A percentile compares a stretch with the other conserved stretches of the same genome.
These are phyloP conservation scores for Cotesia chilonis DNA, from an alignment of 1,140 invertebrate species.

Conservation along the genomic window DNA sequence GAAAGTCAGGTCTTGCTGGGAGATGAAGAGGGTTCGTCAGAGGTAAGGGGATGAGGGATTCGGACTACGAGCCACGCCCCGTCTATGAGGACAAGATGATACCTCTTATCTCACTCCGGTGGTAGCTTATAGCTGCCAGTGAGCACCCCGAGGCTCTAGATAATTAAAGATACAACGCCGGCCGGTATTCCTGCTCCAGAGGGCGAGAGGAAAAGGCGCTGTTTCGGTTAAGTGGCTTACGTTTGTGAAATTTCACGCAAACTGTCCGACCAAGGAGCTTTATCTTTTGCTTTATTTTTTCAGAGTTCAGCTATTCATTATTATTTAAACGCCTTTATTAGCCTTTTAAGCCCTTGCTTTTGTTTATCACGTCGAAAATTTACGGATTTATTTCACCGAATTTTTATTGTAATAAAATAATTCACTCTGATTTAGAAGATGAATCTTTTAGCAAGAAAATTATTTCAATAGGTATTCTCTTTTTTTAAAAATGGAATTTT, in stretches of 20 bases:
- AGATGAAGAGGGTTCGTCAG: constrained; percentile 4
- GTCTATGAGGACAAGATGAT: constrained; percentile 54
- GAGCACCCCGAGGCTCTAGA: constrained; percentile 34
- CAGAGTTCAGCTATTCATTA: background rate
- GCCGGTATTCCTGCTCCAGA: background rate
- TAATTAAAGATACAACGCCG: constrained; percentile 61
- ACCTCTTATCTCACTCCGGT: constrained; percentile 40
- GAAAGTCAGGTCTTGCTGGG: background rate
- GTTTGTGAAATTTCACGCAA: constrained; percentile 51
- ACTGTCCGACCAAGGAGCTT: constrained; percentile 16
- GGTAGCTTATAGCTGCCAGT: constrained; percentile 40
- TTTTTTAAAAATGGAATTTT: too few relatives aligned
- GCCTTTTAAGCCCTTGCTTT: too few relatives aligned
- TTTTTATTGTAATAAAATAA: too few relatives aligned
- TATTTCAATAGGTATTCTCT: too few relatives aligned
- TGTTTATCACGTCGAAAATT: too few relatives aligned
- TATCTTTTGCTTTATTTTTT: constrained; percentile 27
- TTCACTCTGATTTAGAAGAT: too few relatives aligned
- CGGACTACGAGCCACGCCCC: constrained; percentile 52
- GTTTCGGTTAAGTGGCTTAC: constrained; percentile 54
- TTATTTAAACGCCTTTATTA: too few relatives aligned
- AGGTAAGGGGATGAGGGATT: constrained; percentile 40
- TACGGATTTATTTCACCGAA: too few relatives aligned
- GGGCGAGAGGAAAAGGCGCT: constrained; percentile 6
- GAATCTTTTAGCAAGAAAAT: too few relatives aligned